A percentile compares a stretch with the other conserved stretches of the same genome.
Evolutionary conservation across 2,113 vertebrate species (phyloP).

Genomic region (Festucalex cinctus): DNA sequence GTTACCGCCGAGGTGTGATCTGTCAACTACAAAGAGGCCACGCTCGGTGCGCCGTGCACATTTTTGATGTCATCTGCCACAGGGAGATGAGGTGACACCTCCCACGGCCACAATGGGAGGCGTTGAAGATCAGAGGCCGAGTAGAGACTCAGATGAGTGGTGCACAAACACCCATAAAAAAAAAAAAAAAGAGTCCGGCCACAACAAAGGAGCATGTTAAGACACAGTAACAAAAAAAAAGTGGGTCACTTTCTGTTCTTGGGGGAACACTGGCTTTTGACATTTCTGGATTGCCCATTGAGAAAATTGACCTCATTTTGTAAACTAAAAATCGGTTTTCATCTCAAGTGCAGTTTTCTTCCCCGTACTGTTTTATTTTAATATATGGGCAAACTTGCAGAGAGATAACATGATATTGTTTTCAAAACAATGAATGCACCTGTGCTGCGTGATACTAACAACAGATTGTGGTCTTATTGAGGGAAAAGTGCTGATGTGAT

Average conservation of each 20-base stretch:
- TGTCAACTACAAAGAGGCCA: constrained; percentile 35
- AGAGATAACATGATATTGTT: not conserved
- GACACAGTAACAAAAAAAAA: not conserved
- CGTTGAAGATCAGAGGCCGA: constrained; percentile 8
- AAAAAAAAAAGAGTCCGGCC: too few relatives aligned
- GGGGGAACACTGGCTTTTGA: not conserved
- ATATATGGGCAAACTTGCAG: not conserved
- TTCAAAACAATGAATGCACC: not conserved
- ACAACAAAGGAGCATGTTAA: not conserved
- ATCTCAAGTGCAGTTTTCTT: too few relatives aligned
- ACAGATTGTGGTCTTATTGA: not conserved
- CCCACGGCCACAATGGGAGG: not conserved
- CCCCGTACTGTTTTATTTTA: too few relatives aligned
- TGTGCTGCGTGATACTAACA: not conserved
- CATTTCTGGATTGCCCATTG: not conserved
- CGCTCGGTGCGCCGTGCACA: constrained; percentile 6
- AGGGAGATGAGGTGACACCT: constrained; percentile 33
- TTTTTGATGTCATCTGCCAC: constrained; percentile 42
- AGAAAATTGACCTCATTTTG: constrained; percentile 1
- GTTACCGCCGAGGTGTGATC: constrained; percentile 45
- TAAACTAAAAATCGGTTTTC: too few relatives aligned
- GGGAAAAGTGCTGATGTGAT: not conserved
- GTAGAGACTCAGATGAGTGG: constrained; percentile 16
- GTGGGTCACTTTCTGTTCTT: not conserved
- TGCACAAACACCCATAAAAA: constrained; percentile 27